phyloP scores from a whole-genome alignment of 2,888 invertebrate species.

The Pammene aurita region DNA sequence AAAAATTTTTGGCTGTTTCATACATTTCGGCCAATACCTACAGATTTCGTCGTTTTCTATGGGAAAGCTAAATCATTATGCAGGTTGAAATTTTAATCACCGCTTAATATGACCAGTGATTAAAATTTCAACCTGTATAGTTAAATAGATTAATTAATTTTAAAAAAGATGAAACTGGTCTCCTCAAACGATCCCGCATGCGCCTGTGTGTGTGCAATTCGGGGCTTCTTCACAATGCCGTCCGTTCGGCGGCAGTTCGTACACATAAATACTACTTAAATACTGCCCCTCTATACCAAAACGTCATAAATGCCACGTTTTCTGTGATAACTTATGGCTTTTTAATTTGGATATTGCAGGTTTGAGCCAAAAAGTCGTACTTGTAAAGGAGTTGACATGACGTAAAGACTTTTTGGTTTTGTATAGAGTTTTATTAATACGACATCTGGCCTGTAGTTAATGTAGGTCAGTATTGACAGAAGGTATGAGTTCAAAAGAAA shows the following conservation, averaged over 20 bases:
- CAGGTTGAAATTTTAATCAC: too few species aligned
- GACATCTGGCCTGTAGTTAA: constrained; percentile 6
- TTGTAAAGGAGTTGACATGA: neutral
- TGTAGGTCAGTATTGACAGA: neutral
- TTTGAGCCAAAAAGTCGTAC: neutral
- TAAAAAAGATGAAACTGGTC: constrained; percentile 1
- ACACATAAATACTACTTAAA: constrained; percentile 19
- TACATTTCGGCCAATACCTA: too few species aligned
- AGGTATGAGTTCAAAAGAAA: neutral
- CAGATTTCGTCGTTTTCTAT: too few species aligned
- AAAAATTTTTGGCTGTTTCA: too few species aligned
- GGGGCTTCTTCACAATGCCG: constrained; percentile 25
- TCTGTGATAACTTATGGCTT: neutral
- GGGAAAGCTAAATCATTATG: too few species aligned
- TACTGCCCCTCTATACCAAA: neutral
- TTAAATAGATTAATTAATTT: too few species aligned
- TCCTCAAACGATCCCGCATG: constrained; percentile 22
- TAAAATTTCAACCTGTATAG: too few species aligned
- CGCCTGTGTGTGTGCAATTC: constrained; percentile 59
- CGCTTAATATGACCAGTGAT: too few species aligned
- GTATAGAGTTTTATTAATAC: constrained; percentile 2
- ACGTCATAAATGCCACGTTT: neutral
- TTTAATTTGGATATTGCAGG: neutral
- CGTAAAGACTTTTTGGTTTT: neutral
- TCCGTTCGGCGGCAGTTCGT: constrained; percentile 8